phyloP scores from a whole-genome alignment of 2,797 vertebrate genomes.

The Tolypeutes matacus region DNA sequence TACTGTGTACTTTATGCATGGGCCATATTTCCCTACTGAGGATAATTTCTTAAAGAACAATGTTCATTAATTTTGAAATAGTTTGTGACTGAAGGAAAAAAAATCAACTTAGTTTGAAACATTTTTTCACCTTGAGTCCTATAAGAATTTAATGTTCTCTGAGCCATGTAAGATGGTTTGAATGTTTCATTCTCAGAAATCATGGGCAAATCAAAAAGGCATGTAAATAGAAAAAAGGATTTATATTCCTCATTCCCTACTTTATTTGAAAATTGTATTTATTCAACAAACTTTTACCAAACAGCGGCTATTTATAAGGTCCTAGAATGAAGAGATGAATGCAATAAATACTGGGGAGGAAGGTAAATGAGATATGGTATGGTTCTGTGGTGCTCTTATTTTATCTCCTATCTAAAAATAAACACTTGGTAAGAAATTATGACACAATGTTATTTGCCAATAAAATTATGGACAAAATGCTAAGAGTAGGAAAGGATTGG shows the following conservation, averaged over 20 bases:
- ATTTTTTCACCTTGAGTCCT: conserved; percentile 4
- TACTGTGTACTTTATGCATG: conserved; percentile 31
- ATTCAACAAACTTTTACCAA: neutral
- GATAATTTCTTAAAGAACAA: conserved; percentile 9
- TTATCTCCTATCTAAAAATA: neutral
- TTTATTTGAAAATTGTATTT: neutral
- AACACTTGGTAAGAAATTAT: neutral
- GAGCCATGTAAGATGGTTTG: neutral
- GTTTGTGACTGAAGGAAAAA: conserved; percentile 17
- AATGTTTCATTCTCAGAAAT: conserved; percentile 39
- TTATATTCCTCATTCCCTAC: neutral
- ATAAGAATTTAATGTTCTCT: conserved; percentile 52
- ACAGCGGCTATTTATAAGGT: neutral
- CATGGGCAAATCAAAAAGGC: neutral
- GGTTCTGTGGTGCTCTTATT: neutral
- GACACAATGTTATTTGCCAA: neutral
- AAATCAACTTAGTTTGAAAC: neutral
- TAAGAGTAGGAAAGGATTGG: neutral
- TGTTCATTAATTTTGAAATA: conserved; percentile 75
- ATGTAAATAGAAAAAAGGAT: neutral
- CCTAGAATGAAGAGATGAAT: conserved; percentile 2
- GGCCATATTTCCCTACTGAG: neutral
- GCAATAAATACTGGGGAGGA: neutral
- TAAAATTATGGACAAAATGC: neutral
- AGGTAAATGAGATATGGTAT: neutral